Percentiles rank a stretch among this genome's conserved stretches.
Evolutionary conservation across 2,113 vertebrate genomes (phyloP).

Genomic region (Caranx melampygus): DNA sequence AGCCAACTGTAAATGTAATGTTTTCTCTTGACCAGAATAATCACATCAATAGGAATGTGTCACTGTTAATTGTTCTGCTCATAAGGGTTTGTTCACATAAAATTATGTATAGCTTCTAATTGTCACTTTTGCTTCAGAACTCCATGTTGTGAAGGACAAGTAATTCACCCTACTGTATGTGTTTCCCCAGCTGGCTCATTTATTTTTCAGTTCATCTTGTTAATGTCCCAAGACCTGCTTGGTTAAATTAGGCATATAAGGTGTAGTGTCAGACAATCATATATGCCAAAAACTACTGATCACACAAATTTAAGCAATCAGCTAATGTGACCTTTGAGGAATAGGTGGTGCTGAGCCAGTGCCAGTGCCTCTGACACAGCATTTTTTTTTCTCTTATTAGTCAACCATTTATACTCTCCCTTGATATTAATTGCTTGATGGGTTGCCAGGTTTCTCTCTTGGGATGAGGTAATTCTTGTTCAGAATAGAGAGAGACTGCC

Average conservation of each 20-base stretch:
- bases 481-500: constrained; percentile 2
- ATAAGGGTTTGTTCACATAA: neutral
- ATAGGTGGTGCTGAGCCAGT: constrained; percentile 4
- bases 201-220: constrained; percentile 3
- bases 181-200: neutral
- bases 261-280: neutral
- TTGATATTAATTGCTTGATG: constrained; percentile 64
- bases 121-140: neutral
- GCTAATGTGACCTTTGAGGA: constrained; percentile 2
- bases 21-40: neutral
- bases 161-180: neutral
- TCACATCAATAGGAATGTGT: neutral
- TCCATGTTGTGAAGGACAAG: neutral
- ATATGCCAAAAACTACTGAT: neutral
- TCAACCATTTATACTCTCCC: constrained; percentile 53
- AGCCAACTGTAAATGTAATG: neutral
- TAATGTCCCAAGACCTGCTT: neutral
- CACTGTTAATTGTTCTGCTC: constrained; percentile 2
- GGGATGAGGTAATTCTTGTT: constrained; percentile 30
- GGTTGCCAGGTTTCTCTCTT: constrained; percentile 39
- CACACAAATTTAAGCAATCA: constrained; percentile 31
- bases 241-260: neutral
- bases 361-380: constrained; percentile 50
- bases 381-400: constrained; percentile 46
- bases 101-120: neutral